phyloP scores from a whole-genome alignment of 2,113 vertebrate genomes.

The Gallinago jamesoni region DNA sequence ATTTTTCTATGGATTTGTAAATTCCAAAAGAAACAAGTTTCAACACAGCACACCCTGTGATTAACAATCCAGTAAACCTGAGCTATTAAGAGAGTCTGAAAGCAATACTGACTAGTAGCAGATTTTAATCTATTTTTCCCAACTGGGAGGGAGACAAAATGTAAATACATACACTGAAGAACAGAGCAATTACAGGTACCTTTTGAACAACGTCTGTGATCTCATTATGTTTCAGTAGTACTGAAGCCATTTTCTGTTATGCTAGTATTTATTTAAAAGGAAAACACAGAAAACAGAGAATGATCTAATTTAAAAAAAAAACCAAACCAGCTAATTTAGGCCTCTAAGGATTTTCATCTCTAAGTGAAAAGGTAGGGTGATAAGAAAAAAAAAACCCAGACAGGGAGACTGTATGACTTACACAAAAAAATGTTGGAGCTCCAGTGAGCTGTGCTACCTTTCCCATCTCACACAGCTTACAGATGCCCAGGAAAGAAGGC shows the following conservation, averaged over 20 bases:
- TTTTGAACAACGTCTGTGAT: neutral
- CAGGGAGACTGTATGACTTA: neutral
- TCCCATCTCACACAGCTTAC: neutral
- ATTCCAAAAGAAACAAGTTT: constrained; percentile 35
- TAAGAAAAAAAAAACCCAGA: neutral
- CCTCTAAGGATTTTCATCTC: neutral
- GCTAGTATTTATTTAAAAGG: neutral
- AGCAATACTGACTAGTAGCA: neutral
- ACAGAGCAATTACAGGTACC: constrained; percentile 2
- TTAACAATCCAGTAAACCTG: neutral
- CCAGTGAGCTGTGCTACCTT: neutral
- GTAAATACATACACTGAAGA: neutral
- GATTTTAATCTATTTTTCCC: constrained; percentile 52
- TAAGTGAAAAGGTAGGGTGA: neutral
- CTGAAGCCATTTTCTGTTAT: neutral
- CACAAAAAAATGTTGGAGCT: neutral
- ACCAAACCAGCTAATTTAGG: neutral
- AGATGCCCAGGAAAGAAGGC: neutral
- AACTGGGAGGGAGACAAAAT: constrained; percentile 14
- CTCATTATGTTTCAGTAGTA: neutral
- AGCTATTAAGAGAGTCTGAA: constrained; percentile 14
- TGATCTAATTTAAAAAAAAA: neutral
- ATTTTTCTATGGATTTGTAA: constrained; percentile 32
- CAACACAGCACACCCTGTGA: neutral
- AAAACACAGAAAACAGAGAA: neutral